phyloP scores from a whole-genome alignment of 1,140 invertebrate genomes.

The Cylas formicarius region DNA sequence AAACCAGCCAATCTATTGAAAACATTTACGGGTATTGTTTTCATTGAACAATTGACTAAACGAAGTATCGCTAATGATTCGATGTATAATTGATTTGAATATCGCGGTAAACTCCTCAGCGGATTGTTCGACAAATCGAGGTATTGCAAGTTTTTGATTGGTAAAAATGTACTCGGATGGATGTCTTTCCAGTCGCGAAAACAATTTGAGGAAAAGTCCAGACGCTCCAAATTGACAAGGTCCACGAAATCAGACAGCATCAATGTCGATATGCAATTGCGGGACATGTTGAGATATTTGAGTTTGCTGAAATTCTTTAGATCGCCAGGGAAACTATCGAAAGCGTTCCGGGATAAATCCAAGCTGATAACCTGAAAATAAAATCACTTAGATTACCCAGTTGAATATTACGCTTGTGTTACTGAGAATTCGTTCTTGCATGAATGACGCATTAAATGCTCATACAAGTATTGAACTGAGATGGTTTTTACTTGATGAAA shows the following conservation, averaged over 20 bases:
- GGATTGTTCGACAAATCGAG: conserved; percentile 51
- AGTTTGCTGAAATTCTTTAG: conserved; percentile 42
- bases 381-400: conserved; percentile 12
- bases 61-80: conserved; percentile 21
- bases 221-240: conserved; percentile 44
- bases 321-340: conserved; percentile 45
- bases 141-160: conserved; percentile 39
- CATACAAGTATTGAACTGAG: neutral
- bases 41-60: conserved; percentile 45
- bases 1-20: conserved; percentile 47
- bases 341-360: conserved; percentile 38
- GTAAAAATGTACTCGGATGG: conserved; percentile 22
- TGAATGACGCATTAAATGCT: neutral
- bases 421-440: conserved; percentile 1
- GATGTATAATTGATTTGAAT: conserved; percentile 23
- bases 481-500: neutral
- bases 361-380: conserved; percentile 40
- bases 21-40: conserved; percentile 44
- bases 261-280: conserved; percentile 46
- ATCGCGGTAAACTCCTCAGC: conserved; percentile 20
- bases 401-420: conserved; percentile 1
- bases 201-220: conserved; percentile 49
- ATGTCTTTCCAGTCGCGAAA: conserved; percentile 49
- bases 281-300: conserved; percentile 48
- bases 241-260: conserved; percentile 42